phyloP scores from a whole-genome alignment of 2,113 vertebrate genomes.

The Turdus rufiventris region DNA sequence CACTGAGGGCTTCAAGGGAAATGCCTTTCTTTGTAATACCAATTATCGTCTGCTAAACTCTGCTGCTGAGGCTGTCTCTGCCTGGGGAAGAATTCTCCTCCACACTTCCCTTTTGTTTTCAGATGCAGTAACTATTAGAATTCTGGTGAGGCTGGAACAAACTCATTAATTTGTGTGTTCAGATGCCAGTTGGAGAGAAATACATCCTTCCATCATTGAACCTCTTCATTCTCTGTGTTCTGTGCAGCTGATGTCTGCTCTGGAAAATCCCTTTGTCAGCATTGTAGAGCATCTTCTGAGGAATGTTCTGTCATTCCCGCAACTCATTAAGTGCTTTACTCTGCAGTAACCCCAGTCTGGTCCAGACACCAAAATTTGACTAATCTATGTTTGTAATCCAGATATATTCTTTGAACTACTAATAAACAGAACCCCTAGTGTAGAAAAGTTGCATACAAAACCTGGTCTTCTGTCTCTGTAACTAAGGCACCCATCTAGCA shows the following conservation, averaged over 20 bases:
- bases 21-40: background rate
- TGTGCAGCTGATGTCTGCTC: background rate
- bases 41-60: background rate
- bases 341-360: background rate
- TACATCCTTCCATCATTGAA: background rate
- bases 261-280: background rate
- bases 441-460: background rate
- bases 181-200: background rate
- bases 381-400: background rate
- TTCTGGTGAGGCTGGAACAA: background rate
- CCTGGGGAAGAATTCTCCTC: background rate
- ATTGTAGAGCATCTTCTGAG: background rate
- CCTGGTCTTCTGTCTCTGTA: background rate
- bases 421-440: background rate
- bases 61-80: background rate
- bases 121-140: background rate
- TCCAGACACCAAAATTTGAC: background rate
- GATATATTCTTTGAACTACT: background rate
- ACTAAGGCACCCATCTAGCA: background rate
- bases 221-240: background rate
- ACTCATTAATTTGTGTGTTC: background rate
- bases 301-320: background rate
- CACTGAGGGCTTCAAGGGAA: background rate
- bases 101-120: background rate
- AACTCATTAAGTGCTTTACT: background rate